A percentile compares a stretch with the other conserved stretches of the same genome.
Conservation (phyloP, 2,888 invertebrate species). For the Ornithoptera alexandrae region DNA sequence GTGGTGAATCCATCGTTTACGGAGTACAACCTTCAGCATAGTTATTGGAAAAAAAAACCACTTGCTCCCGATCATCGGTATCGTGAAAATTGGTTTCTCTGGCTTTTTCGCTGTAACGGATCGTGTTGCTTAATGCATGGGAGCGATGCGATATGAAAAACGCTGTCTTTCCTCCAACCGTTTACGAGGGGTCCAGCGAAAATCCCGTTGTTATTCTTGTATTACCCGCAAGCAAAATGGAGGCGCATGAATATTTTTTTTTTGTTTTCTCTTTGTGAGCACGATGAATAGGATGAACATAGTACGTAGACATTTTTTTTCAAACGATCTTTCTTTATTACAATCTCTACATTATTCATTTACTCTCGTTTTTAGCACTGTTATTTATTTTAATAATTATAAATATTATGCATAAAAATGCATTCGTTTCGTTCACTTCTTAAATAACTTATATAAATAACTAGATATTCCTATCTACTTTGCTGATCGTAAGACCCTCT, state of each 20-base stretch:
- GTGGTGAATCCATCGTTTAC: slow-evolving; percentile 12
- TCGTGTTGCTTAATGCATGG: slow-evolving; percentile 48
- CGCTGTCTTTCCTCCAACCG: slow-evolving; percentile 49
- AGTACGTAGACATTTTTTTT: slow-evolving; percentile 28
- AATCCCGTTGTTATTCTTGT: slow-evolving; percentile 58
- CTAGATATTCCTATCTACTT: too few species aligned
- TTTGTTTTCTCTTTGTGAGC: slow-evolving; percentile 53
- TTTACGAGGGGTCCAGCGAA: slow-evolving; percentile 53
- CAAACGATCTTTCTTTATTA: slow-evolving; percentile 13
- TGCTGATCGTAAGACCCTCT: too few species aligned
- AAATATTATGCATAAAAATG: background rate
- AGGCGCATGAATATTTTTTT: slow-evolving; percentile 53
- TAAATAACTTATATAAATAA: too few species aligned
- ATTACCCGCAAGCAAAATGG: slow-evolving; percentile 56
- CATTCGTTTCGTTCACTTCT: too few species aligned
- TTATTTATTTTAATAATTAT: background rate
- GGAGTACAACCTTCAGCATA: slow-evolving; percentile 5
- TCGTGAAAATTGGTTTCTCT: slow-evolving; percentile 42
- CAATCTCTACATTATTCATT: background rate
- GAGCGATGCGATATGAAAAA: slow-evolving; percentile 50
- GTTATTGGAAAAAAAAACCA: slow-evolving; percentile 18
- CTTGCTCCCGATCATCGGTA: slow-evolving; percentile 10
- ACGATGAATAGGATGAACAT: slow-evolving; percentile 35
- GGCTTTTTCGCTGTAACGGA: slow-evolving; percentile 51
- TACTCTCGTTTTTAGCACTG: background rate